Evolutionary conservation across 2,888 invertebrate genomes (phyloP).

Genomic region (Nomada fabriciana): DNA sequence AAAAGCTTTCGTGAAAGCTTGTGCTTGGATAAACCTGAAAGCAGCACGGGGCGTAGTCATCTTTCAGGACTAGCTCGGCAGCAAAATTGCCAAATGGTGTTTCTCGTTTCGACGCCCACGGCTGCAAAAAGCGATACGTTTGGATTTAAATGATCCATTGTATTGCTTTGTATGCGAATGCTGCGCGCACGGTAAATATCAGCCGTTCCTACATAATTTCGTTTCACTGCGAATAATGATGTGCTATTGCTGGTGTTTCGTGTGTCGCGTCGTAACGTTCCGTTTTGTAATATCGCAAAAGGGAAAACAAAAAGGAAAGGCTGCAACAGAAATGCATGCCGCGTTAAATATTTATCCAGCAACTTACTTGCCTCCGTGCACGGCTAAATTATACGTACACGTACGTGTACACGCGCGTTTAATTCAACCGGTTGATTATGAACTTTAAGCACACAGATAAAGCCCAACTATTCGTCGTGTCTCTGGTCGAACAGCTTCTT

Average conservation of each 20-base stretch:
- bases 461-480: too few species aligned
- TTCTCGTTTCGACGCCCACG: constrained; percentile 56
- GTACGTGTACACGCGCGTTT: neutral
- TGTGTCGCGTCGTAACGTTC: neutral
- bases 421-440: neutral
- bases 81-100: constrained; percentile 66
- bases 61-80: constrained; percentile 66
- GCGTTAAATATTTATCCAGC: constrained; percentile 20
- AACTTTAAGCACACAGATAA: neutral
- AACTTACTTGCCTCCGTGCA: neutral
- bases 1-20: constrained; percentile 58
- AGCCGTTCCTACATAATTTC: constrained; percentile 43
- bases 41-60: constrained; percentile 49
- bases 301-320: neutral
- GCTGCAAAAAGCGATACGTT: constrained; percentile 70
- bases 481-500: too few species aligned
- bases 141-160: constrained; percentile 70
- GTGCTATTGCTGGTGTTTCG: constrained; percentile 20
- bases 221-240: constrained; percentile 39
- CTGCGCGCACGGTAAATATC: constrained; percentile 34
- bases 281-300: constrained; percentile 14
- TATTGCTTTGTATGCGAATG: constrained; percentile 47
- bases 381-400: neutral
- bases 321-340: neutral
- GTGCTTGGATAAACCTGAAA: constrained; percentile 65